phyloP scores from a whole-genome alignment of 2,797 vertebrate genomes.

The Mastacembelus armatus region DNA sequence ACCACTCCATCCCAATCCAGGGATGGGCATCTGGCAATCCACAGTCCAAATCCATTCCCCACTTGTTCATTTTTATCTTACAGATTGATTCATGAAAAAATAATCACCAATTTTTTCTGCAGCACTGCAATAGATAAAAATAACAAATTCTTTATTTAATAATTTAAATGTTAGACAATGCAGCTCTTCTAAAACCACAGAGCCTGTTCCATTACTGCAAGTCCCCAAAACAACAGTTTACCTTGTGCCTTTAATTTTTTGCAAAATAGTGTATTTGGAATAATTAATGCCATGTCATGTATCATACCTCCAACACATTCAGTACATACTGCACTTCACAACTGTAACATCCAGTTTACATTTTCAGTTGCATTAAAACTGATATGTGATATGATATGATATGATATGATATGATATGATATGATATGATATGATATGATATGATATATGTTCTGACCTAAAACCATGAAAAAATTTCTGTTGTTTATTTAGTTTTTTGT shows the following conservation, averaged over 20 bases:
- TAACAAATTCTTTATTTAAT: slow-evolving; percentile 62
- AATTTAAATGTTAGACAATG: slow-evolving; percentile 43
- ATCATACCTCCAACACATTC: not conserved
- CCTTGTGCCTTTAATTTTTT: slow-evolving; percentile 16
- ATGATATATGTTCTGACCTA: too few species aligned
- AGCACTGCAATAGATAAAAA: slow-evolving; percentile 46
- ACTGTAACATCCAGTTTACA: not conserved
- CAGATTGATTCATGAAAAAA: slow-evolving; percentile 79
- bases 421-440: too few species aligned
- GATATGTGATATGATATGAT: too few species aligned
- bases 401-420: too few species aligned
- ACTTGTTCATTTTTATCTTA: slow-evolving; percentile 74
- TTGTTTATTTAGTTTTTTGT: too few species aligned
- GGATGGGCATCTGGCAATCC: slow-evolving; percentile 67
- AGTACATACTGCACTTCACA: slow-evolving; percentile 9
- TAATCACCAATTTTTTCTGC: slow-evolving; percentile 53
- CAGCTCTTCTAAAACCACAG: slow-evolving; percentile 12
- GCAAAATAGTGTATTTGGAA: slow-evolving; percentile 9
- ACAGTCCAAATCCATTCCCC: slow-evolving; percentile 74
- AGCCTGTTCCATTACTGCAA: slow-evolving; percentile 29
- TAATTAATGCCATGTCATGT: too few species aligned
- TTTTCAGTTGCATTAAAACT: not conserved
- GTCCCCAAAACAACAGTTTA: slow-evolving; percentile 35
- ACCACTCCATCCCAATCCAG: slow-evolving; percentile 52
- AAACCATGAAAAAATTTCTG: too few species aligned